Base-by-base conservation (phyloP, 2,797 vertebrate species). In the Carapus acus region DNA sequence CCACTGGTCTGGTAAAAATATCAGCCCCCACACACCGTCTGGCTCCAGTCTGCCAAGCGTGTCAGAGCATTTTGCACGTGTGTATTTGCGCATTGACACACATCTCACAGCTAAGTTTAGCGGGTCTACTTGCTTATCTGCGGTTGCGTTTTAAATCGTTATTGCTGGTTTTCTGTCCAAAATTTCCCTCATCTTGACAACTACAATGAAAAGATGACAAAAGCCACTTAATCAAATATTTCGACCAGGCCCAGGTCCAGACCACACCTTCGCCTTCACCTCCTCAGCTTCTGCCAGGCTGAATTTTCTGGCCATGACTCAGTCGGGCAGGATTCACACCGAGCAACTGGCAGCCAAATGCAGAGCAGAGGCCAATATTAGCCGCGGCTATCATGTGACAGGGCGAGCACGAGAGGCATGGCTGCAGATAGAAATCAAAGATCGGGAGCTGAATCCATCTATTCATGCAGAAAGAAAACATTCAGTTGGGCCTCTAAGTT, bases 1-100 rank as follows among this genome's bases (percentile, higher is more conserved):
- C 55, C 52, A 48, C 66, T 54, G 67, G 65, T 48, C 62, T 65
- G 67, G 68, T 84, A 83, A 77, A 83, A 77, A 83, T 82, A 83
- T 74, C 69, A 65, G 43, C 13, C n/a, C 6, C 7, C 18, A 42
- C 34, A 44, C 15, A 11, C 3, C 1, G 61, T 22, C 48, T 57
- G 62, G 52, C 65, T 69, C 54, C 65, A 50, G 56, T 13, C 56
- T 3, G 43, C 40, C 17, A 4, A 3, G 27, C 2, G 23, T 6
- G 34, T 4, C 8, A 6, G 34, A 4, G 15, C 34, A 43, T 41
- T 9, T 41, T 7, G 18, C 20, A 17, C 0, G 34, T 24, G 44
- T 13, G 27, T 14, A 29, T n/a, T 27, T 46, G 24, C 19, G 49
- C 19, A 20, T 18, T 51, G 24, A 51, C 51, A 54, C 8, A 51